These are phyloP conservation scores for Ichneumoninae sp. DNA, from an alignment of 2,888 invertebrate genomes.

Conservation along the genomic window DNA sequence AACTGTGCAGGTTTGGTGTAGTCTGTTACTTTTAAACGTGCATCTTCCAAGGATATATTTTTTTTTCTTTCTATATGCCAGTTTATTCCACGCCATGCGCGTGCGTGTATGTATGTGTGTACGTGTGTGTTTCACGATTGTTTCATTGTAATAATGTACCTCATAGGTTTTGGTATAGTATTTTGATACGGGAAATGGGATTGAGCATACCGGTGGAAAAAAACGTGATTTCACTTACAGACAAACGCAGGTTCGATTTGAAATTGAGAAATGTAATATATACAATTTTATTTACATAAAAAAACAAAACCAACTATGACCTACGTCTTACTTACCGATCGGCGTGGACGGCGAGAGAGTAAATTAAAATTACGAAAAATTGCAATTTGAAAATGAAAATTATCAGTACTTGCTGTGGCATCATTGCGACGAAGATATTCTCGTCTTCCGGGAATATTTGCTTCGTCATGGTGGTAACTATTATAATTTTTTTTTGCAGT, in stretches of 20 bases:
- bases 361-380: background rate
- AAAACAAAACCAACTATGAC: slow-evolving; percentile 3
- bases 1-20: background rate
- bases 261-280: slow-evolving; percentile 30
- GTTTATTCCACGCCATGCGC: slow-evolving; percentile 1
- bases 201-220: slow-evolving; percentile 45
- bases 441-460: too few relatives aligned
- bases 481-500: background rate
- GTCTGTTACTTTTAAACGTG: background rate
- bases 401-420: too few relatives aligned
- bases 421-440: too few relatives aligned
- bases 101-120: slow-evolving; percentile 8
- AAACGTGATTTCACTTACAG: slow-evolving; percentile 10
- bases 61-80: background rate
- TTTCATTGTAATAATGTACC: slow-evolving; percentile 69
- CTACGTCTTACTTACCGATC: slow-evolving; percentile 5
- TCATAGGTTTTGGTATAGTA: slow-evolving; percentile 73
- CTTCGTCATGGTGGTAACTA: too few relatives aligned
- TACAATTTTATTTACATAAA: slow-evolving; percentile 48
- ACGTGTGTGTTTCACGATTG: slow-evolving; percentile 1
- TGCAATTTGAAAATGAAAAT: background rate
- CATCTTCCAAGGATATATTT: slow-evolving; percentile 18
- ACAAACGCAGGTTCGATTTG: slow-evolving; percentile 30
- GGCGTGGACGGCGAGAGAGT: too few relatives aligned
- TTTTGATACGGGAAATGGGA: slow-evolving; percentile 71